phyloP scores from a whole-genome alignment of 2,888 invertebrate species.

The Nemoura dubitans region DNA sequence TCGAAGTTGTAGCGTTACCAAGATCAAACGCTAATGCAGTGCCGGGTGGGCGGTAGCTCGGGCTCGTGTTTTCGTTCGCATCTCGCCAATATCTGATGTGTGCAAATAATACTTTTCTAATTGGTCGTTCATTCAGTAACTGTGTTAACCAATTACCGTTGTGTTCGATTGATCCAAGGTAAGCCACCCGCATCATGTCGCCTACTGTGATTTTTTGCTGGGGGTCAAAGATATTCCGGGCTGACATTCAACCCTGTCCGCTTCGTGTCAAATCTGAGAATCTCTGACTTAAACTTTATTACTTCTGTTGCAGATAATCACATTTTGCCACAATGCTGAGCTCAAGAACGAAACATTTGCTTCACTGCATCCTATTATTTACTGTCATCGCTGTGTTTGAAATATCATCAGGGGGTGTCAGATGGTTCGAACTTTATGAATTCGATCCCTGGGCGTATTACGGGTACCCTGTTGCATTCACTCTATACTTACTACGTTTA shows the following conservation, averaged over 20 bases:
- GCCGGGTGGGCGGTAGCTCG: constrained; percentile 32
- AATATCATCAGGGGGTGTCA: constrained; percentile 69
- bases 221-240: background rate
- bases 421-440: constrained; percentile 62
- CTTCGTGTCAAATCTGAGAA: background rate
- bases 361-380: constrained; percentile 80
- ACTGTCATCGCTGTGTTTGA: constrained; percentile 80
- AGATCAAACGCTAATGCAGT: constrained; percentile 1
- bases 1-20: constrained; percentile 23
- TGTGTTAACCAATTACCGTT: background rate
- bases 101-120: background rate
- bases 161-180: background rate
- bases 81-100: background rate
- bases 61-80: background rate
- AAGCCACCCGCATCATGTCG: background rate
- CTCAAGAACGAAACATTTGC: constrained; percentile 78
- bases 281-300: background rate
- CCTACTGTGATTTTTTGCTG: background rate
- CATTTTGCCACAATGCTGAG: constrained; percentile 52
- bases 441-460: constrained; percentile 86
- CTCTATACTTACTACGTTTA: constrained; percentile 80
- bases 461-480: constrained; percentile 76
- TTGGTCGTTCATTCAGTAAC: background rate
- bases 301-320: background rate
- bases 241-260: background rate